A percentile compares a stretch with the other conserved stretches of the same genome.
Evolutionary conservation across 2,113 vertebrate species (phyloP).

Genomic region (Alaudala cheleensis): DNA sequence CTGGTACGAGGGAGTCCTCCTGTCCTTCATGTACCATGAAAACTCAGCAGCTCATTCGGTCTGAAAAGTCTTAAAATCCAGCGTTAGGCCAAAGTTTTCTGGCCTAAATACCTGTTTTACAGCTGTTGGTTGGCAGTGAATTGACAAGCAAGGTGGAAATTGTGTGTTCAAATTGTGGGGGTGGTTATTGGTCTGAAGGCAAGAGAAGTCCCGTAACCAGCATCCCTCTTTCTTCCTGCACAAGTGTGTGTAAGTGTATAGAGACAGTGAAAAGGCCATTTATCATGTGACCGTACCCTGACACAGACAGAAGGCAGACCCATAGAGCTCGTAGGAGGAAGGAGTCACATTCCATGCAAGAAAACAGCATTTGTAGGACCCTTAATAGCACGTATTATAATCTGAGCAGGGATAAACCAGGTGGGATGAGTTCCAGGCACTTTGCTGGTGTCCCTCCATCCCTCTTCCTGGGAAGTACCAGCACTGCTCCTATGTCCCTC

Average conservation of each 20-base stretch:
- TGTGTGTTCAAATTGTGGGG: background rate
- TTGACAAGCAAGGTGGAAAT: background rate
- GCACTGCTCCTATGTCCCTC: background rate
- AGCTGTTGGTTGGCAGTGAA: background rate
- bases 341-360: background rate
- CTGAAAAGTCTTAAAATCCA: background rate
- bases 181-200: background rate
- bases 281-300: rapidly evolving
- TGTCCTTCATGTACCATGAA: background rate
- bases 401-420: background rate
- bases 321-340: background rate
- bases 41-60: background rate
- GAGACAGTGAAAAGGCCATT: background rate
- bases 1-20: background rate
- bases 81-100: background rate
- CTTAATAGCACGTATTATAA: background rate
- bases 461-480: background rate
- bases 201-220: background rate
- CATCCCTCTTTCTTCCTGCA: background rate
- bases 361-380: background rate
- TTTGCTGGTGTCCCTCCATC: background rate
- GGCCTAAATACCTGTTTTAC: background rate
- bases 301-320: background rate
- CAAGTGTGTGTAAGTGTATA: background rate
- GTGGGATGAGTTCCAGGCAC: background rate